Evolutionary conservation across 2,888 invertebrate genomes (phyloP).

Genomic region (Stegophylla sp.): DNA sequence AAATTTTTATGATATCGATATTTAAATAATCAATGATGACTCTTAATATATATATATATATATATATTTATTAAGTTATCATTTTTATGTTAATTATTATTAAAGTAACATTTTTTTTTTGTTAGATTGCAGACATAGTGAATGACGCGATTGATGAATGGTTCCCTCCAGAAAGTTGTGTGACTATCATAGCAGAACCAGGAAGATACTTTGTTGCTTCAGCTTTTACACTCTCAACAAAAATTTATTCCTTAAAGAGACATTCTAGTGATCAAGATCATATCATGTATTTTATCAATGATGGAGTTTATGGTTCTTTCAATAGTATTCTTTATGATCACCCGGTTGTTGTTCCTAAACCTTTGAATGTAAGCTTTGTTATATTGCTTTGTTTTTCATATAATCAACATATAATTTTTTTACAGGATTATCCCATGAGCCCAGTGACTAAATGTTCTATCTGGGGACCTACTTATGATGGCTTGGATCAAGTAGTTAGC

Average conservation of each 20-base stretch:
- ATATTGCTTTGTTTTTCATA: background rate
- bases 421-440: conserved; percentile 49
- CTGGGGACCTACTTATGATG: conserved; percentile 98
- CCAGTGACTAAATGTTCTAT: conserved; percentile 70
- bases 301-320: conserved; percentile 98
- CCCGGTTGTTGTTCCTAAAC: conserved; percentile 76
- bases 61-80: too few relatives aligned
- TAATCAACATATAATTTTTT: background rate
- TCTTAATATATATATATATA: too few relatives aligned
- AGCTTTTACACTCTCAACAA: conserved; percentile 88
- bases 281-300: conserved; percentile 97
- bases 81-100: background rate
- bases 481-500: conserved; percentile 83
- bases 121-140: conserved; percentile 78
- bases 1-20: too few relatives aligned
- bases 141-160: conserved; percentile 79
- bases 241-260: conserved; percentile 82
- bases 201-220: conserved; percentile 95
- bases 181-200: conserved; percentile 92
- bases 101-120: conserved; percentile 2
- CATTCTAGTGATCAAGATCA: conserved; percentile 66
- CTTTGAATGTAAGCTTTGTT: conserved; percentile 69
- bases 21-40: too few relatives aligned
- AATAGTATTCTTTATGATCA: conserved; percentile 97
- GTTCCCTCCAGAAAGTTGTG: conserved; percentile 77